Evolutionary conservation across 2,113 vertebrate genomes (phyloP).

Genomic region (Gorsachius goisagi): DNA sequence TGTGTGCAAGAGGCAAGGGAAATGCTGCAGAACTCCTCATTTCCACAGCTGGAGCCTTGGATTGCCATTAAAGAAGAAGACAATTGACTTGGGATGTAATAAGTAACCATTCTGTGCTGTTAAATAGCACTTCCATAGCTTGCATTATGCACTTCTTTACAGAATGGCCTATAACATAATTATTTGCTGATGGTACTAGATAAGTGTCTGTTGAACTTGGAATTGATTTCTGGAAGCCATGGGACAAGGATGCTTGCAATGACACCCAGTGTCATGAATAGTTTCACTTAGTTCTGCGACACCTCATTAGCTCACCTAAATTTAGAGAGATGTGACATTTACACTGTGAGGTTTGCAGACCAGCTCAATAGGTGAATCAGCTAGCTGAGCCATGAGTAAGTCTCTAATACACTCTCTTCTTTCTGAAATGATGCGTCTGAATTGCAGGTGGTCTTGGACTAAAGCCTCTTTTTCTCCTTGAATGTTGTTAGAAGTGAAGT

Average conservation of each 20-base stretch:
- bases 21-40: not conserved
- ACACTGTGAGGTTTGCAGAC: not conserved
- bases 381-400: not conserved
- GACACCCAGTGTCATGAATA: not conserved
- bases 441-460: not conserved
- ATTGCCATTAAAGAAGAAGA: not conserved
- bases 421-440: not conserved
- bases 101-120: not conserved
- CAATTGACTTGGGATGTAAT: not conserved
- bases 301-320: slow-evolving; percentile 30
- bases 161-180: not conserved
- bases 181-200: not conserved
- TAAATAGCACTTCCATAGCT: not conserved
- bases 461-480: not conserved
- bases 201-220: not conserved
- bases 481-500: not conserved
- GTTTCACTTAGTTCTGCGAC: not conserved
- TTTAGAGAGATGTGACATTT: slow-evolving; percentile 47
- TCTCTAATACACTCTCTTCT: not conserved
- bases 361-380: slow-evolving; percentile 11
- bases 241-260: not conserved
- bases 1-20: not conserved
- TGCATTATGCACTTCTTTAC: not conserved
- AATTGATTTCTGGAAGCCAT: not conserved
- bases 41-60: not conserved